Evolutionary conservation across 2,888 invertebrate species (phyloP).

Genomic region (Dendrolimus houi): DNA sequence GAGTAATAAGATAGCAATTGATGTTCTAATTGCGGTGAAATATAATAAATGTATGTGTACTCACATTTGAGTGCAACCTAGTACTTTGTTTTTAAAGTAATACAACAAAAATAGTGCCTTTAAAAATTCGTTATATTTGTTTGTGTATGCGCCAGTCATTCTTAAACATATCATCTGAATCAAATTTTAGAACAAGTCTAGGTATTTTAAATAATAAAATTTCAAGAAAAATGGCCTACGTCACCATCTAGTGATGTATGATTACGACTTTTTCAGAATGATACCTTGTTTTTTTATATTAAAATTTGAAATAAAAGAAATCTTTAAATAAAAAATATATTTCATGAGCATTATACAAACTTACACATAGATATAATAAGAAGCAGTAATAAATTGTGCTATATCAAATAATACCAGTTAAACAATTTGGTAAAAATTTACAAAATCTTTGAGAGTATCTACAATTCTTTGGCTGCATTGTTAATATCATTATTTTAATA

Average conservation of each 20-base stretch:
- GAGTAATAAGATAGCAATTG: constrained; percentile 10
- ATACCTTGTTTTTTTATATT: too few relatives aligned
- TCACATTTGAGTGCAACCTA: background rate
- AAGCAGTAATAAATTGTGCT: background rate
- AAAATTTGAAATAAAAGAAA: background rate
- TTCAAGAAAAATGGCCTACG: too few relatives aligned
- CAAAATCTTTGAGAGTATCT: background rate
- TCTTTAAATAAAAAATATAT: background rate
- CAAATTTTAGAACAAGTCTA: too few relatives aligned
- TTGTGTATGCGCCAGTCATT: too few relatives aligned
- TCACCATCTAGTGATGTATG: too few relatives aligned
- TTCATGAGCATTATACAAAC: background rate
- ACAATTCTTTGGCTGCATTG: background rate
- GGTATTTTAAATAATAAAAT: too few relatives aligned
- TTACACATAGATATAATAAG: background rate
- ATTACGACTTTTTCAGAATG: too few relatives aligned
- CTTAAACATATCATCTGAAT: too few relatives aligned
- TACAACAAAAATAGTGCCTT: too few relatives aligned
- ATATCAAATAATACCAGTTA: background rate
- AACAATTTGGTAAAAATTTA: background rate
- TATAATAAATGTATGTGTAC: constrained; percentile 20
- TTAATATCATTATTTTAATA: too few relatives aligned
- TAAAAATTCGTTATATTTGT: too few relatives aligned
- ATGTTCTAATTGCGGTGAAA: constrained; percentile 29
- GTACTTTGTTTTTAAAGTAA: too few relatives aligned